Base-by-base conservation (phyloP, 2,888 invertebrate species). In the Parthenolecanium corni region DNA sequence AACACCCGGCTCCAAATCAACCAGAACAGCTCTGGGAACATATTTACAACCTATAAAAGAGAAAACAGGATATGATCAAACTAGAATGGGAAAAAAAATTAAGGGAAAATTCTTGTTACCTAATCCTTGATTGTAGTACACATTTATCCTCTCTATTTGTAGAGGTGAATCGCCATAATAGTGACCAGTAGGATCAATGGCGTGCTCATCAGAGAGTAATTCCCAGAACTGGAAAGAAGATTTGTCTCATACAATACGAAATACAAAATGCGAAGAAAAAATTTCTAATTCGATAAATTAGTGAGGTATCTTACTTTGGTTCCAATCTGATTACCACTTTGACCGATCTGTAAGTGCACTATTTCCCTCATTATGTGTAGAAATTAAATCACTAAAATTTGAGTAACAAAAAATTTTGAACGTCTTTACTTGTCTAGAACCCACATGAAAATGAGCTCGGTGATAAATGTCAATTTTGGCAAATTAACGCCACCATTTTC, bases 291-390 rank as follows among this genome's bases (percentile, higher is more conserved):
- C 11, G 31, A 23, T 52, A 52, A 36, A 52, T n/a, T 23, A 21
- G 14, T n/a, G 2, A 3, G 4, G 31, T 9, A 21, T 73, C 74
- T 72, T 79, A 89, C 89, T 83, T 92, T 93, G 70, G 91, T 89
- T 72, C 92, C 93, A 76, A 93, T 93, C 79, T 93, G 93, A 79
- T 93, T 94, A 68, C 93, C 93, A 77, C 92, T 92, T 76, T 91
- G 91, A 70, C 93, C 93, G 70, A 90, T 85, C 76, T 94, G 93
- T 70, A 93, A 83, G 75, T 93, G 92, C 70, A 94, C 90, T 75
- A 94, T 92, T 84, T 94, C 93, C 78, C 93, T 85, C 93, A 94
- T 93, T 14, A 49, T 49, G 58, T n/a, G 20, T 25, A 31, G 21
- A 24, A 31, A 57, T 36, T 36, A 31, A 46, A 25, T 46, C n/a